Evolutionary conservation across 2,888 invertebrate species (phyloP).

Genomic region (Drosophila maculinotata): DNA sequence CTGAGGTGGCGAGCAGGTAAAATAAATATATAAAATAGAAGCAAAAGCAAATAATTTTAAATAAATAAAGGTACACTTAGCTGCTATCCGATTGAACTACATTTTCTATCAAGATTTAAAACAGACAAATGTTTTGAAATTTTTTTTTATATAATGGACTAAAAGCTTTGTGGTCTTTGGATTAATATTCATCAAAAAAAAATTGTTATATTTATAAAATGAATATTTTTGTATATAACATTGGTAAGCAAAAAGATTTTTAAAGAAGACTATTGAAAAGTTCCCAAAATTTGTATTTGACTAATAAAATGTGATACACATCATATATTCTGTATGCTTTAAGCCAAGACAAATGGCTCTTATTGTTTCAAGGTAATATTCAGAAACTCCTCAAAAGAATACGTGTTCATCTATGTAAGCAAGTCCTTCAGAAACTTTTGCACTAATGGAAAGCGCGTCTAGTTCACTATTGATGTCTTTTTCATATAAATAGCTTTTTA

Average conservation of each 20-base stretch:
- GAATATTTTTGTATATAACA: too few species aligned
- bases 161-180: not conserved
- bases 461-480: too few species aligned
- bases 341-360: too few species aligned
- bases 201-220: too few species aligned
- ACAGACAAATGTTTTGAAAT: not conserved
- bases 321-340: too few species aligned
- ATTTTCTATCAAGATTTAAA: not conserved
- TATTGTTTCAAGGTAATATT: too few species aligned
- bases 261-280: too few species aligned
- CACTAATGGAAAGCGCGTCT: not conserved
- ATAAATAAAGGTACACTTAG: conserved; percentile 5
- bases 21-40: conserved; percentile 28
- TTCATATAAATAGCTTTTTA: conserved; percentile 9
- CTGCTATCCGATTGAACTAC: conserved; percentile 4
- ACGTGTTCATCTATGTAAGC: not conserved
- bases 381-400: not conserved
- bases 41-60: conserved; percentile 15
- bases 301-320: too few species aligned
- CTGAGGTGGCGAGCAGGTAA: conserved; percentile 23
- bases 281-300: too few species aligned
- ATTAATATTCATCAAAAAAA: too few species aligned
- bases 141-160: not conserved
- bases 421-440: not conserved
- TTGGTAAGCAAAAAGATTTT: too few species aligned